Evolutionary conservation across 2,113 vertebrate genomes (phyloP).

Genomic region (Spilogale gracilis): DNA sequence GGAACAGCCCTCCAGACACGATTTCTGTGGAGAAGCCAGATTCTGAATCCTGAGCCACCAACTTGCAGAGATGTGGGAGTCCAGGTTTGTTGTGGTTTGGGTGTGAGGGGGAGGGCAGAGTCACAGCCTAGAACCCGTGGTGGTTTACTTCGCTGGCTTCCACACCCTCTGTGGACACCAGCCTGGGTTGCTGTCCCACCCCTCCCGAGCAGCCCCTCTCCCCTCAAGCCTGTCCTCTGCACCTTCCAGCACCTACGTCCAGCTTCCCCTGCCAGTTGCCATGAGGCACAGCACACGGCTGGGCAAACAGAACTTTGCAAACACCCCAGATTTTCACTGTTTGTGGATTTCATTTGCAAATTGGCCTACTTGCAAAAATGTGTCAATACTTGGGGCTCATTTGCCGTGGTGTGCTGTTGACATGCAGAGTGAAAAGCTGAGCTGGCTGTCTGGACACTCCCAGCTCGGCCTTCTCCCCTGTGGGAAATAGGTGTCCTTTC

Average conservation of each 20-base stretch:
- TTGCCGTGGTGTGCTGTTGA: fast-evolving
- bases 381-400: neutral
- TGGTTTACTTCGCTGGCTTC: fast-evolving
- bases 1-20: neutral
- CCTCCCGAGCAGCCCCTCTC: neutral
- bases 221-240: neutral
- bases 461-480: neutral
- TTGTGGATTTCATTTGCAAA: neutral
- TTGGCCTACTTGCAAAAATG: neutral
- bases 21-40: neutral
- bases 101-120: neutral
- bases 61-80: neutral
- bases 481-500: neutral
- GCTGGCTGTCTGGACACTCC: fast-evolving
- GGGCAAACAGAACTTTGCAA: neutral
- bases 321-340: too few species aligned
- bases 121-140: neutral
- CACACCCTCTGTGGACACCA: neutral
- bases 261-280: neutral
- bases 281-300: fast-evolving
- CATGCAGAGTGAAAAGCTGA: neutral
- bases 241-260: neutral
- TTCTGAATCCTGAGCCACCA: neutral
- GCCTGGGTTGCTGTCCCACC: neutral
- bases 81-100: neutral